Evolutionary conservation across 1,140 invertebrate species (phyloP), one percentile per base, ranked within the genome.

Genomic region (Drosophila paulistorum): DNA sequence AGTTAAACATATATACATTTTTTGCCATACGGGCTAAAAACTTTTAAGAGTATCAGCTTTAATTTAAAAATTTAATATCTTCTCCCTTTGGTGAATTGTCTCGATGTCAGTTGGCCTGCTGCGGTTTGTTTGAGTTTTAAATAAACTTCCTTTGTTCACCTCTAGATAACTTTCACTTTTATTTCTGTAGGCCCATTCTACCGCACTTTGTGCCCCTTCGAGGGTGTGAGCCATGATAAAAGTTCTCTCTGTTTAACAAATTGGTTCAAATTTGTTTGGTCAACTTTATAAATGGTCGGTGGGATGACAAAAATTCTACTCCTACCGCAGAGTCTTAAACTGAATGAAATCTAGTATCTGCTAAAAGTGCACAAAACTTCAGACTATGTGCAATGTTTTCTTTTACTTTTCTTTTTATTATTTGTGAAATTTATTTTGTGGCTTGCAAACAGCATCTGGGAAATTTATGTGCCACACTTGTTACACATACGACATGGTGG

Each of bases 401-500:
- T 51, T 20, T 14, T 9, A 11, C 20, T 51, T 51, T 59, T 58
- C 14, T 37, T 14, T 17, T 35, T 58, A 37, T 59, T 59, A 59
- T 59, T 59, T 59, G 11, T 39, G 17, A 59, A 59, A 59, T 59
- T 14, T 59, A 59, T 59, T 35, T 59, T 59, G 57, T 59, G 57
- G 57, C 73, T 70, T 76, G 73, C 45, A 51, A 51, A 51, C 45
- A 51, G 45, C 45, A 51, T 51, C 45, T 51, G 45, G 45, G 60
- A 41, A 70, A 85, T 85, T 86, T 85, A 86, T 85, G 81, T 78
- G 81, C 78, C 60, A 69, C 81, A 78, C 71, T 83, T 83, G 81
- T 81, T 86, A 81, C 81, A 81, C 78, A 86, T 78, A 83, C 80
- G 78, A 86, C 82, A 84, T 71, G 78, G 58, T 66, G 81, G 71